phyloP scores from a whole-genome alignment of 2,113 vertebrate species.

The human region GRCh38 chr12:113100001-113100500 shows the following conservation, averaged over 20 bases:
- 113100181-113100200: background rate
- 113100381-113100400: too few species aligned
- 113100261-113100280: background rate
- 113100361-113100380: too few species aligned
- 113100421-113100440: too few species aligned
- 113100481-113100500: too few species aligned
- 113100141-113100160: background rate
- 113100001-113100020: slow-evolving; percentile 87
- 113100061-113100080: slow-evolving; percentile 59
- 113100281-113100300: background rate
- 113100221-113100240: background rate
- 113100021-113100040: slow-evolving; percentile 74
- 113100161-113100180: background rate
- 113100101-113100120: background rate
- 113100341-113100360: too few species aligned
- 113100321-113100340: too few species aligned
- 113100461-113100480: too few species aligned
- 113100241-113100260: background rate
- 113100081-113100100: background rate
- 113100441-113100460: too few species aligned
- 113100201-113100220: background rate
- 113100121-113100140: background rate
- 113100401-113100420: too few species aligned
- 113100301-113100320: too few species aligned
- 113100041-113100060: slow-evolving; percentile 58